phyloP scores from a whole-genome alignment of 2,797 vertebrate genomes.

The Etheostoma perlongum region DNA sequence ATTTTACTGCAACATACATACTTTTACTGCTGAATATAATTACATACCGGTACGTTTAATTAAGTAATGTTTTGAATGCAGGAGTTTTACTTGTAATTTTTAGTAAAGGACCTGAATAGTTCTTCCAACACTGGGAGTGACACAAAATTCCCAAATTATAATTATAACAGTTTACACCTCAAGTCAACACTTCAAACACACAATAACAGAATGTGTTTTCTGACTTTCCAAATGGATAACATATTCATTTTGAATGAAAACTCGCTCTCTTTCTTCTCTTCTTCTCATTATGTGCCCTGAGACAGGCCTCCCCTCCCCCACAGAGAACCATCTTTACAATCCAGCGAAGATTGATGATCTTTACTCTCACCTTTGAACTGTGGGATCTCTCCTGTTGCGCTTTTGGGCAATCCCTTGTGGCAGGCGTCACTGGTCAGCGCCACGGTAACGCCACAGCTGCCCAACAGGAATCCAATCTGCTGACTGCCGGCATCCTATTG shows the following conservation, averaged over 20 bases:
- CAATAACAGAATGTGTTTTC: too few relatives aligned
- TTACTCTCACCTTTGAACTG: constrained; percentile 93
- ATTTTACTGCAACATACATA: too few relatives aligned
- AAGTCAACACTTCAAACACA: too few relatives aligned
- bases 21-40: too few relatives aligned
- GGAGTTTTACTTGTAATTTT: too few relatives aligned
- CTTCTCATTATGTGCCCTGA: not conserved
- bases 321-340: not conserved
- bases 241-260: not conserved
- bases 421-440: constrained; percentile 98
- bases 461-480: constrained; percentile 98
- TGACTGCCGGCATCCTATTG: constrained; percentile 97
- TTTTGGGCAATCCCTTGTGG: constrained; percentile 98
- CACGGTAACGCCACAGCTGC: constrained; percentile 98
- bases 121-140: too few relatives aligned
- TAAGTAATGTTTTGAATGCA: not conserved
- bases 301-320: not conserved
- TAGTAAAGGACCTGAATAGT: too few relatives aligned
- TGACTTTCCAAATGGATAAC: not conserved
- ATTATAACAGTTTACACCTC: too few relatives aligned
- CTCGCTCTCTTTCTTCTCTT: too few relatives aligned
- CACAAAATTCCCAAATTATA: too few relatives aligned
- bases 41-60: too few relatives aligned
- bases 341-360: constrained; percentile 42
- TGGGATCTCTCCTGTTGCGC: constrained; percentile 97